These are phyloP conservation scores for Rhynchophorus ferrugineus DNA, from an alignment of 1,140 invertebrate species.

Conservation along the genomic window DNA sequence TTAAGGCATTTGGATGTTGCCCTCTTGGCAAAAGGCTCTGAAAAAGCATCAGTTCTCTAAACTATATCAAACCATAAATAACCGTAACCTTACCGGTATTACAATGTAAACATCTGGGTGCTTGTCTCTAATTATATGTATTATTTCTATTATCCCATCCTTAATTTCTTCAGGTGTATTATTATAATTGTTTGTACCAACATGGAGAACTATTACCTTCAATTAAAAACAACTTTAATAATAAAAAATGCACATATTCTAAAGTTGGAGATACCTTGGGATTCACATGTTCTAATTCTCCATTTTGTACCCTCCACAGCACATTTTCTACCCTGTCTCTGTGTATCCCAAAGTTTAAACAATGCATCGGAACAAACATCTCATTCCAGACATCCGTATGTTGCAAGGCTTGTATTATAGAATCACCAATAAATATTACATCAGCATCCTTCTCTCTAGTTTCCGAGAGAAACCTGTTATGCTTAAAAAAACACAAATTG, in stretches of 20 bases:
- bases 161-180: slow-evolving; percentile 69
- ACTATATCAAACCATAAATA: slow-evolving; percentile 5
- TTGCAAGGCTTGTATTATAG: slow-evolving; percentile 68
- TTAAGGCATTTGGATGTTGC: slow-evolving; percentile 67
- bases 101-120: slow-evolving; percentile 72
- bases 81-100: slow-evolving; percentile 75
- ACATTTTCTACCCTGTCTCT: slow-evolving; percentile 82
- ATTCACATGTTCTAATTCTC: slow-evolving; percentile 77
- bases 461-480: slow-evolving; percentile 72
- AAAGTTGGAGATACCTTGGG: slow-evolving; percentile 60
- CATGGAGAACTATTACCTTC: slow-evolving; percentile 75
- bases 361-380: slow-evolving; percentile 79
- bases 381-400: slow-evolving; percentile 78
- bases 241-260: neutral
- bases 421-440: slow-evolving; percentile 86
- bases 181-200: slow-evolving; percentile 80
- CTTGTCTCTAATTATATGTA: slow-evolving; percentile 62
- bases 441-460: slow-evolving; percentile 81
- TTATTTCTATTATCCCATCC: slow-evolving; percentile 72
- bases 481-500: slow-evolving; percentile 48
- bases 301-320: slow-evolving; percentile 81
- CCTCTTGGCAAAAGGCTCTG: slow-evolving; percentile 78
- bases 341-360: slow-evolving; percentile 84
- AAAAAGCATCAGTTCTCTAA: slow-evolving; percentile 35
- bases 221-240: slow-evolving; percentile 27